Percentiles rank a stretch among this genome's conserved stretches.
Evolutionary conservation across 37 sponge, comb jelly and placozoan genomes (phyloP).

Genomic region (Geodia barretti): DNA sequence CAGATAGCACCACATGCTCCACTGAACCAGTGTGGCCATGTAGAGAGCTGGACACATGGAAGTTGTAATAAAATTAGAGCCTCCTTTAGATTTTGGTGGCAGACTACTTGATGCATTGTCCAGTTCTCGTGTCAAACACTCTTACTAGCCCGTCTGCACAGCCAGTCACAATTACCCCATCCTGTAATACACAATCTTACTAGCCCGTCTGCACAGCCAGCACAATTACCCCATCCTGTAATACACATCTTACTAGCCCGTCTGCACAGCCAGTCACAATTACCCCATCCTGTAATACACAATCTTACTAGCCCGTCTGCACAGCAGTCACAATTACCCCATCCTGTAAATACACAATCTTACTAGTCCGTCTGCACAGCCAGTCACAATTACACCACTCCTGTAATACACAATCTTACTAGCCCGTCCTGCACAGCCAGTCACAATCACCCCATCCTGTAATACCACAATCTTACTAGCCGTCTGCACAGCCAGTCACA

Average conservation of each 20-base stretch:
- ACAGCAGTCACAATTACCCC: too few relatives aligned
- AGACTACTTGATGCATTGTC: constrained; percentile 56
- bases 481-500: too few relatives aligned
- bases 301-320: too few relatives aligned
- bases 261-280: background rate
- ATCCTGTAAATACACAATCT: too few relatives aligned
- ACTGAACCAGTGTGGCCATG: constrained; percentile 63
- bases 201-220: constrained; percentile 53
- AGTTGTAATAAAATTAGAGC: background rate
- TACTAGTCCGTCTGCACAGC: too few relatives aligned
- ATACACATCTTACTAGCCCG: background rate
- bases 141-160: constrained; percentile 79
- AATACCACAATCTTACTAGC: too few relatives aligned
- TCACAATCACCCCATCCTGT: too few relatives aligned
- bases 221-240: background rate
- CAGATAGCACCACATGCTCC: constrained; percentile 43
- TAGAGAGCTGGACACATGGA: constrained; percentile 11
- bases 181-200: constrained; percentile 79
- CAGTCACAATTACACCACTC: constrained; percentile 62
- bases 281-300: too few relatives aligned
- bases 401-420: constrained; percentile 60
- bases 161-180: constrained; percentile 64
- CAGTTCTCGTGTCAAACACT: constrained; percentile 57
- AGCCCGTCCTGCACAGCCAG: constrained; percentile 79
- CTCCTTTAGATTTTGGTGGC: background rate